Base-by-base conservation (phyloP, 2,888 invertebrate species). In the Spilosoma lubricipeda region DNA sequence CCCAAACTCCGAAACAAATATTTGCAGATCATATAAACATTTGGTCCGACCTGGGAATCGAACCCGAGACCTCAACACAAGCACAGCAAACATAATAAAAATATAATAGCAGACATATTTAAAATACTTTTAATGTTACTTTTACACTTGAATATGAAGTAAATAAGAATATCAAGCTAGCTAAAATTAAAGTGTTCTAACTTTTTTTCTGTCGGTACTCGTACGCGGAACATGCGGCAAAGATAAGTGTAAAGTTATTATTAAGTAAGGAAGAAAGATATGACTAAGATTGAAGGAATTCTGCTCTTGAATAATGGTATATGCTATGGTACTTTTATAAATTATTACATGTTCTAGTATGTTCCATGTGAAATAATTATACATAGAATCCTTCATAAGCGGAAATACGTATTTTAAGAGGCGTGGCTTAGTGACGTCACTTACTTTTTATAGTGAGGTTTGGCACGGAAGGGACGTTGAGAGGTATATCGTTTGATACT, bases 181-280 rank as follows among this genome's bases (percentile, higher is more conserved):
- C 30, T 33, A 8, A 30, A 56, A 20, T 48, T n/a, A 56, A 39
- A 70, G 27, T 30, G 11, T 2, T 66, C 15, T 67, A 30, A 13
- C 64, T 77, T 67, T 66, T 67, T 78, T 70, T 83, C 77, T 4
- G 42, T 65, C 76, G 8, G 30, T 84, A 83, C 80, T 20, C 30
- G 45, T 80, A 79, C 75, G 33, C 66, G 33, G 80, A 76, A 80
- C 77, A 82, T 78, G 78, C 78, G 71, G 77, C 59, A 77, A 75
- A 83, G 84, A 84, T 83, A 84, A 83, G 84, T 84, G 82, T 75
- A 76, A 84, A 84, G 84, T 83, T 84, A 83, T 84, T 84, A 84
- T 83, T 79, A 82, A 84, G 82, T 82, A 84, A 83, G 79, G 67
- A 72, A 74, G 78, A 80, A 80, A 76, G 82, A 75, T 82, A 84